A percentile compares a stretch with the other conserved stretches of the same genome.
phyloP scores from a whole-genome alignment of 2,888 invertebrate species.

The Mycalesis mineus region DNA sequence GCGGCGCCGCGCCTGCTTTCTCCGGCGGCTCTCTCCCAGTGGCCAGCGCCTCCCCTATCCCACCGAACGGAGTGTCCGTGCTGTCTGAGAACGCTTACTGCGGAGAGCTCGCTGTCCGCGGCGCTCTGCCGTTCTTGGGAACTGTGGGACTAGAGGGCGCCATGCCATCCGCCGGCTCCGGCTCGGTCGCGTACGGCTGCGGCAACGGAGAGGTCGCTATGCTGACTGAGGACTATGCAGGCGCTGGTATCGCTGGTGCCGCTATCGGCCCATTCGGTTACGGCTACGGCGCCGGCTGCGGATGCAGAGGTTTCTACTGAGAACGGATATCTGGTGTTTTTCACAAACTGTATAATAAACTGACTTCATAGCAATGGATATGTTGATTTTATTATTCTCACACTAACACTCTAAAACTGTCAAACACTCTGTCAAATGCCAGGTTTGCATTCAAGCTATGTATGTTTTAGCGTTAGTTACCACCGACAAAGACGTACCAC shows the following conservation, averaged over 20 bases:
- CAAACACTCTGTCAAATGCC: too few species aligned
- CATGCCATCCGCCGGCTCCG: background rate
- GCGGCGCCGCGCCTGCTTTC: conserved; percentile 4
- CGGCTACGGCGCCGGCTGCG: too few species aligned
- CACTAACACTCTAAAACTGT: too few species aligned
- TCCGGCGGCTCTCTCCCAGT: conserved; percentile 30
- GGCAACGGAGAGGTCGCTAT: background rate
- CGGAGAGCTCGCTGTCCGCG: conserved; percentile 24
- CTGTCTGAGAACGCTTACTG: conserved; percentile 41
- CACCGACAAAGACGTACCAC: too few species aligned
- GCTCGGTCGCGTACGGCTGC: conserved; percentile 17
- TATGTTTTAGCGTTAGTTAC: too few species aligned
- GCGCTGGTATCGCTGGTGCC: background rate
- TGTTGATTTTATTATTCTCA: too few species aligned
- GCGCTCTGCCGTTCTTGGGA: background rate
- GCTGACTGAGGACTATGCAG: background rate
- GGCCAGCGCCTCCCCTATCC: conserved; percentile 39
- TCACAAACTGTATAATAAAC: too few species aligned
- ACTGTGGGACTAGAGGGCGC: background rate
- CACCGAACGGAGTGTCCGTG: conserved; percentile 38
- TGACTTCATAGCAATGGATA: too few species aligned
- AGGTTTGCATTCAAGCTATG: too few species aligned
- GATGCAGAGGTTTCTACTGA: background rate
- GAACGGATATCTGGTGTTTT: too few species aligned
- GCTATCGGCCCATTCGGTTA: background rate